These are phyloP conservation scores for Escarpia spicata DNA, from an alignment of 2,888 invertebrate genomes.

Conservation along the genomic window DNA sequence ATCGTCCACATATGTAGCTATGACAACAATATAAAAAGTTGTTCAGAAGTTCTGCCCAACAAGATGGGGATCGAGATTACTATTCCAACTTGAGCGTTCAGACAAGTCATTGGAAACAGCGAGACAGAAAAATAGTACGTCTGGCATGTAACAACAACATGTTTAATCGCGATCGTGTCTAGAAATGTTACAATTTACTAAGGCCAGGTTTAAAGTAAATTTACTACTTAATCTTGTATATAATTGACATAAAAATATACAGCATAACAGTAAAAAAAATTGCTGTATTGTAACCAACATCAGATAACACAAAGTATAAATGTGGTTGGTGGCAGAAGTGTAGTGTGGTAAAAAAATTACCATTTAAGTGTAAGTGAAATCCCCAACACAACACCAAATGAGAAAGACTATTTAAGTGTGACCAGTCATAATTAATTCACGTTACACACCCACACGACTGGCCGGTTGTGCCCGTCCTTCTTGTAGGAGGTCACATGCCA, in stretches of 20 bases:
- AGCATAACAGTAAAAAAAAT: too few species aligned
- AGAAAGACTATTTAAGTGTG: not conserved
- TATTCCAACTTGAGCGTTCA: not conserved
- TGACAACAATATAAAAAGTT: not conserved
- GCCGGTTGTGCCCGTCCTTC: constrained; percentile 69
- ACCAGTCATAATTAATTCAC: not conserved
- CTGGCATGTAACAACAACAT: not conserved
- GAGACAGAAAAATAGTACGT: not conserved
- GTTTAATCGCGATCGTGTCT: not conserved
- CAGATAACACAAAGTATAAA: too few species aligned
- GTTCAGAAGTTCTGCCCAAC: not conserved
- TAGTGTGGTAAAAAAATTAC: too few species aligned
- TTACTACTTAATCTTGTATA: too few species aligned
- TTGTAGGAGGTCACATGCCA: constrained; percentile 93
- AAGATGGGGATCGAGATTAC: not conserved
- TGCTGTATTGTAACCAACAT: too few species aligned
- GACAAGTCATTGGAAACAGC: not conserved
- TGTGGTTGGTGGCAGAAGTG: too few species aligned
- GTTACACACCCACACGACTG: not conserved
- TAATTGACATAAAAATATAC: too few species aligned
- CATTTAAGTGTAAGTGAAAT: too few species aligned
- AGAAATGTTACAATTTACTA: not conserved
- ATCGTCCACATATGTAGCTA: not conserved
- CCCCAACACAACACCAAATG: too few species aligned
- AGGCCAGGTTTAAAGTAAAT: not conserved